A percentile compares a stretch with the other conserved stretches of the same genome.
These are phyloP conservation scores for Hyppa rectilinea DNA, from an alignment of 2,888 invertebrate genomes.

Conservation along the genomic window DNA sequence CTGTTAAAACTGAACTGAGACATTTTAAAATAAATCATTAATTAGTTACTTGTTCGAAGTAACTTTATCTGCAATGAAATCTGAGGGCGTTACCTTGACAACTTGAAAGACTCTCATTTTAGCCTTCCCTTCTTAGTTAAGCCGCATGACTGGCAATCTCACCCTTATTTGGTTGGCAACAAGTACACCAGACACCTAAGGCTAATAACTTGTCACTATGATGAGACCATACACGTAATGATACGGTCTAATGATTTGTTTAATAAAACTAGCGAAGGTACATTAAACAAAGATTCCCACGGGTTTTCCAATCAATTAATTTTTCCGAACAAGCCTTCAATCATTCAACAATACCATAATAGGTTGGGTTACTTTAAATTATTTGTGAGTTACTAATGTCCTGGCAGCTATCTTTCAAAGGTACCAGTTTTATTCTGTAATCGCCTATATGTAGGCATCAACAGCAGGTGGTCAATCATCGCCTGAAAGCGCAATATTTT, in stretches of 20 bases:
- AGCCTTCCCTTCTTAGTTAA: not conserved
- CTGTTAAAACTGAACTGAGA: not conserved
- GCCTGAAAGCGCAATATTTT: no score
- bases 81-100: not conserved
- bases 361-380: no score
- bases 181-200: not conserved
- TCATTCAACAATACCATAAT: no score
- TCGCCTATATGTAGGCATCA: no score
- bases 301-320: no score
- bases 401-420: no score
- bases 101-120: not conserved
- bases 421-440: no score
- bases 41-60: no score
- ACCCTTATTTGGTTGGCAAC: not conserved
- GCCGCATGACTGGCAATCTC: not conserved
- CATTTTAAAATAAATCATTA: not conserved
- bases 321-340: no score
- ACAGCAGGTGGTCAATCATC: no score
- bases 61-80: not conserved
- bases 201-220: not conserved
- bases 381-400: no score
- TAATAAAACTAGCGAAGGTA: not conserved
- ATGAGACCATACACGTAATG: not conserved
- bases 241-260: not conserved
- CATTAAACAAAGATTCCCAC: not conserved